Base-by-base conservation (phyloP, 2,113 vertebrate species). In the Nibea albiflora region DNA sequence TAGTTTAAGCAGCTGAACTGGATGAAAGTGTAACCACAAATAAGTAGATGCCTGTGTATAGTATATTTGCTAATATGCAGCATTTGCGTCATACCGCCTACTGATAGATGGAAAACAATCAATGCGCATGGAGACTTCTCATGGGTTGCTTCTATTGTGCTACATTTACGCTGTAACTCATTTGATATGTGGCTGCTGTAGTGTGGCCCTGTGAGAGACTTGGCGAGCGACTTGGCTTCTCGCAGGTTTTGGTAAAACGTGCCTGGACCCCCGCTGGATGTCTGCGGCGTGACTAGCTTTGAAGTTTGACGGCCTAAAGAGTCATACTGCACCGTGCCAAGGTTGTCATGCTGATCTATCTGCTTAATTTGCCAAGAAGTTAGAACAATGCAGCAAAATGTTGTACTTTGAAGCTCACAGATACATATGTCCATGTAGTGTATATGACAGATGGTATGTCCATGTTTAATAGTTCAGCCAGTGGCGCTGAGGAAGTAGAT, bases 261-360 rank as follows among this genome's bases (percentile, higher is more conserved):
- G 31, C 53, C 64, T 49, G 28, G 20, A 69, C 56, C 42, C 56
- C 49, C 58, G 42, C 15, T 10, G 16, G 39, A 22, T 10, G 53
- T 56, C 22, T n/a, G 14, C 3, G 17, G 53, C 58, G 50, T 57
- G 24, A 64, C 39, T 16, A n/a, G 15, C 52, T 28, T 60, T 66
- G 39, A 80, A 31, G 50, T 73, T 49, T 50, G 16, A 22, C 22
- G 20, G 76, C 47, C 46, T 49, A 73, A 61, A 60, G 17, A 22
- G 10, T 24, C 19, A 12, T 52, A 12, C 28, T 57, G 53, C 35
- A 44, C 53, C 31, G 6, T 57, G 53, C 39, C 2, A 57, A 20
- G n/a, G 17, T 12, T 44, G 17, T 35, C 22, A 47, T 60, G 11
- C 15, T 4, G n/a, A 42, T n/a, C 20, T 22, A 11, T 52, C 42